A percentile compares a stretch with the other conserved stretches of the same genome.
Conservation (phyloP, 2,888 invertebrate species). For the Mesorhabditis sp. region DNA sequence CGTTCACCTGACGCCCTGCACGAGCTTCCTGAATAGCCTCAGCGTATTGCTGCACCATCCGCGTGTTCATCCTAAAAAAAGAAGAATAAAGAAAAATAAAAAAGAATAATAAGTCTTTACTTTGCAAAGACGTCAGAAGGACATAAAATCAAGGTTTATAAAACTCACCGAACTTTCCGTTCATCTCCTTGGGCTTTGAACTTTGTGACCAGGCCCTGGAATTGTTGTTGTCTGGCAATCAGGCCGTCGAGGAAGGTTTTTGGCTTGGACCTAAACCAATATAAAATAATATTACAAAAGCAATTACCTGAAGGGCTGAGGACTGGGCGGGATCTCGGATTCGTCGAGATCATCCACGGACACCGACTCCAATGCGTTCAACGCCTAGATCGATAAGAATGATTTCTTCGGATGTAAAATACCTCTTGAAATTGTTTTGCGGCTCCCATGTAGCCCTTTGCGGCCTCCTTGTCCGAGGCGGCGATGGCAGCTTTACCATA, state of each 20-base stretch:
- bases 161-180: constrained; percentile 27
- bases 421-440: constrained; percentile 7
- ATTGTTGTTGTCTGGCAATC: constrained; percentile 30
- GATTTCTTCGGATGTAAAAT: too few species aligned
- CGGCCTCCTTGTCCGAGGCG: background rate
- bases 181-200: constrained; percentile 42
- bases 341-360: constrained; percentile 24
- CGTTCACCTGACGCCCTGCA: constrained; percentile 27
- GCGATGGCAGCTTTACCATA: background rate
- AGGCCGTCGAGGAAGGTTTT: constrained; percentile 28
- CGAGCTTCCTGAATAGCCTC: constrained; percentile 37
- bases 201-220: constrained; percentile 34
- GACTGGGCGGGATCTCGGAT: constrained; percentile 33
- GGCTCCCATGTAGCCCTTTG: background rate
- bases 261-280: constrained; percentile 9
- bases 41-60: constrained; percentile 38
- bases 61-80: constrained; percentile 35
- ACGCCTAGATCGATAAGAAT: constrained; percentile 14
- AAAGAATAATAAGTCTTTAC: background rate
- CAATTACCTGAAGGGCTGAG: too few species aligned
- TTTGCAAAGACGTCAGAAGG: background rate
- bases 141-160: background rate
- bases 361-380: constrained; percentile 18
- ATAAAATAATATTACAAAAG: too few species aligned
- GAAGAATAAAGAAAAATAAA: background rate